Conservation (phyloP, 1,140 invertebrate species). For the Parapsyche elsis region DNA sequence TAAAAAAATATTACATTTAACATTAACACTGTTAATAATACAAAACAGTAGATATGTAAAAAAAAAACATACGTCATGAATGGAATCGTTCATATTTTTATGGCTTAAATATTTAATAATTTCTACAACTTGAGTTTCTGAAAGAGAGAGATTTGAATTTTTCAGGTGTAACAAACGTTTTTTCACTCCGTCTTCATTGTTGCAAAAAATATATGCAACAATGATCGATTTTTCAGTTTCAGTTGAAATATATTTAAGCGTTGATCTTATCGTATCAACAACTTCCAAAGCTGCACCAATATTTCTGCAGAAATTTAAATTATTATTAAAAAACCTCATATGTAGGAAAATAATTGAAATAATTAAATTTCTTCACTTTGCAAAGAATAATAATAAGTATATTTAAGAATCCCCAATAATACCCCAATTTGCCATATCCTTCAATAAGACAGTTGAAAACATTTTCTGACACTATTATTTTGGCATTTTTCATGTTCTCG, state of each 20-base stretch:
- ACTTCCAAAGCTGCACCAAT: constrained; percentile 63
- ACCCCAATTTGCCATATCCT: constrained; percentile 69
- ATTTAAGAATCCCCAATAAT: too few relatives aligned
- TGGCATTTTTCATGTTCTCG: constrained; percentile 69
- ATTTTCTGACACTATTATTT: constrained; percentile 68
- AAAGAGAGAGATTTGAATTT: constrained; percentile 58
- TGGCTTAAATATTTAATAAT: constrained; percentile 64
- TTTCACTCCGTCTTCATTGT: constrained; percentile 62
- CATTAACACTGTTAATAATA: too few relatives aligned
- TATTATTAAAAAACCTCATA: too few relatives aligned
- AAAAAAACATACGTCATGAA: constrained; percentile 58
- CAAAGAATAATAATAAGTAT: too few relatives aligned
- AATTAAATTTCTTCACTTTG: too few relatives aligned
- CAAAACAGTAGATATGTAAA: constrained; percentile 29
- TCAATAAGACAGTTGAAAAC: constrained; percentile 71
- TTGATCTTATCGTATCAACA: constrained; percentile 66
- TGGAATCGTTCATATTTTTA: constrained; percentile 57
- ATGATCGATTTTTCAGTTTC: constrained; percentile 66
- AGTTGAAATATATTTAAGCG: constrained; percentile 63
- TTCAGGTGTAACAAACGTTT: constrained; percentile 58
- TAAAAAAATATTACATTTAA: constrained; percentile 56
- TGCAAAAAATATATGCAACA: constrained; percentile 64
- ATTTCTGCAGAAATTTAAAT: constrained; percentile 59
- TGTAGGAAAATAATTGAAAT: too few relatives aligned
- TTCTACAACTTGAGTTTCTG: constrained; percentile 65